phyloP scores from a whole-genome alignment of 2,888 invertebrate genomes.

The Drosophila formosana region DNA sequence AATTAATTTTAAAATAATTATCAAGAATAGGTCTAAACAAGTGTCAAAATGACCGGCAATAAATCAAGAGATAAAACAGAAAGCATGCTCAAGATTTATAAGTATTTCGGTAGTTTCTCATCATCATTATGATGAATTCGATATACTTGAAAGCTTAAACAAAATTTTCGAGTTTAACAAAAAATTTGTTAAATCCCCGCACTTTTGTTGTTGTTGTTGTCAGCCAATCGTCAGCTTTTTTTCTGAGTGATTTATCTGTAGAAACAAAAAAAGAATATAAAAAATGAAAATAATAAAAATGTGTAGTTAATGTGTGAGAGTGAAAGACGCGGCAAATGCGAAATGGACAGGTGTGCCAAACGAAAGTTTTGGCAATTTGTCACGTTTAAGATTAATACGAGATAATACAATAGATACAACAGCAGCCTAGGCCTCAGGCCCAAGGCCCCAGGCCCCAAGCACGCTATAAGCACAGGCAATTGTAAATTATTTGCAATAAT shows the following conservation, averaged over 20 bases:
- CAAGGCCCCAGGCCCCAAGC: constrained; percentile 5
- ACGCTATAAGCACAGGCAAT: constrained; percentile 1
- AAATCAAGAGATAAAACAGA: constrained; percentile 32
- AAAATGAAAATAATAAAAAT: constrained; percentile 20
- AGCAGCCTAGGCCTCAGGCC: not conserved
- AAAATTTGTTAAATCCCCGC: constrained; percentile 1
- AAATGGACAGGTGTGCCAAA: constrained; percentile 57
- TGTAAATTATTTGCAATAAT: constrained; percentile 2
- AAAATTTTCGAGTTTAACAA: constrained; percentile 4
- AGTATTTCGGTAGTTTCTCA: constrained; percentile 39
- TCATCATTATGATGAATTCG: constrained; percentile 46
- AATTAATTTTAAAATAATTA: not conserved
- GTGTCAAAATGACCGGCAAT: constrained; percentile 29
- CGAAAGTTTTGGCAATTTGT: constrained; percentile 53
- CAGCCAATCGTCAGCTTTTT: constrained; percentile 40
- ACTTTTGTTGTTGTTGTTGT: constrained; percentile 18
- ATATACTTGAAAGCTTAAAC: constrained; percentile 27
- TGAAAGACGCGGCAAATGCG: constrained; percentile 19
- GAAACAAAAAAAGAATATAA: constrained; percentile 8
- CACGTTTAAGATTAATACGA: constrained; percentile 34
- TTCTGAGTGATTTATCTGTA: constrained; percentile 47
- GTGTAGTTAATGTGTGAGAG: constrained; percentile 14
- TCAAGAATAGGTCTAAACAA: constrained; percentile 4
- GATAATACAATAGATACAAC: constrained; percentile 4
- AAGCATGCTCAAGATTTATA: constrained; percentile 25